These are phyloP conservation scores for Heliconius hermathena DNA, from an alignment of 1,140 invertebrate genomes.

Conservation along the genomic window DNA sequence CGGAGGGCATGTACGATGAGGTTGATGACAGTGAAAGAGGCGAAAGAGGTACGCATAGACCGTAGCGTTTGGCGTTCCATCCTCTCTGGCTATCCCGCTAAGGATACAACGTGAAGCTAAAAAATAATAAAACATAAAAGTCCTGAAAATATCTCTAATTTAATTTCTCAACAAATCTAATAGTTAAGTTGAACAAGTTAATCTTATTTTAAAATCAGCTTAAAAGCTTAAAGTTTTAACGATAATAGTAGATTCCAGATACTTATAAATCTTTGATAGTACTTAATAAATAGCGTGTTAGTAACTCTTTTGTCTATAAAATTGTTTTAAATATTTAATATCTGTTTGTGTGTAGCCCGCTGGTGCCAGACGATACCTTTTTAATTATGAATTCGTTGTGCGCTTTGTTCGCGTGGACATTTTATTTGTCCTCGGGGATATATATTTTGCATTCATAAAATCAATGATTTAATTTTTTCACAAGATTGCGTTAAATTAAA, in stretches of 20 bases:
- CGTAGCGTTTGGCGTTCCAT: too few species aligned
- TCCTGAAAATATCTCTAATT: too few species aligned
- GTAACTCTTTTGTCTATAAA: slow-evolving; percentile 9
- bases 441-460: slow-evolving; percentile 33
- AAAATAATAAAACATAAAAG: too few species aligned
- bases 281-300: neutral
- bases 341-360: slow-evolving; percentile 21
- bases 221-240: neutral
- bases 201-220: neutral
- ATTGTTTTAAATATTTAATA: slow-evolving; percentile 24
- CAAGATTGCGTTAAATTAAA: slow-evolving; percentile 18
- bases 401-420: slow-evolving; percentile 35
- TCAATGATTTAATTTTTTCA: slow-evolving; percentile 15
- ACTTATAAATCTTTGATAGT: neutral
- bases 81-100: too few species aligned
- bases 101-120: too few species aligned
- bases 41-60: too few species aligned
- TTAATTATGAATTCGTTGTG: slow-evolving; percentile 46
- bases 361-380: slow-evolving; percentile 40
- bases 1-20: too few species aligned
- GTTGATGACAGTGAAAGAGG: too few species aligned
- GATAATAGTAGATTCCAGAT: too few species aligned
- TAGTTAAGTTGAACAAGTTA: neutral
- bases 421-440: slow-evolving; percentile 38
- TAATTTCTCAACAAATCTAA: neutral